These are phyloP conservation scores for Netelia inedita DNA, from an alignment of 2,888 invertebrate genomes.

Conservation along the genomic window DNA sequence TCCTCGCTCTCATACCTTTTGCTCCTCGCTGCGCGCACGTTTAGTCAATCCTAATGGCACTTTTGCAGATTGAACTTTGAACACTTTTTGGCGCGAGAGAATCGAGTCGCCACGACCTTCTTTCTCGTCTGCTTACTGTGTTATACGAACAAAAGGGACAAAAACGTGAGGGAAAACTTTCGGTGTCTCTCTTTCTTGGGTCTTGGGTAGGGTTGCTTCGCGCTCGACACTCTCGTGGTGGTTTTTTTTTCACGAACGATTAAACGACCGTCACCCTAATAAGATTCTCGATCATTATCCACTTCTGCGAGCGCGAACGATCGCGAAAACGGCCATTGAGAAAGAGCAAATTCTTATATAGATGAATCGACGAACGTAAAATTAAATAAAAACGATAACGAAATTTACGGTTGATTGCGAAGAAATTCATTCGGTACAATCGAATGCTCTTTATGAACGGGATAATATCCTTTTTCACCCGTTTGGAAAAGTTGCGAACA, in stretches of 20 bases:
- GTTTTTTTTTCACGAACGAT: slow-evolving; percentile 57
- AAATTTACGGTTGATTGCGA: slow-evolving; percentile 4
- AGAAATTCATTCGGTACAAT: slow-evolving; percentile 47
- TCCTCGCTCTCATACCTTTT: slow-evolving; percentile 27
- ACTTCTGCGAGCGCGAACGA: background rate
- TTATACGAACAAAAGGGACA: slow-evolving; percentile 38
- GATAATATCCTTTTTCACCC: slow-evolving; percentile 18
- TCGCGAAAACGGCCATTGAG: slow-evolving; percentile 25
- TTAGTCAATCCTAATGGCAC: slow-evolving; percentile 81
- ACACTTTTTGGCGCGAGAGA: slow-evolving; percentile 75
- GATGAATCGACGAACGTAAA: slow-evolving; percentile 7
- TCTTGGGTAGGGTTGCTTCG: slow-evolving; percentile 23
- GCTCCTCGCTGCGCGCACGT: slow-evolving; percentile 68
- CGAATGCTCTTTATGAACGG: slow-evolving; percentile 41
- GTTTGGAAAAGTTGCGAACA: background rate
- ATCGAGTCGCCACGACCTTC: slow-evolving; percentile 52
- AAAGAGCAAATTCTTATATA: slow-evolving; percentile 18
- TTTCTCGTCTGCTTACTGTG: slow-evolving; percentile 21
- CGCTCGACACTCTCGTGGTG: slow-evolving; percentile 37
- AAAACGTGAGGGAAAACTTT: slow-evolving; percentile 38
- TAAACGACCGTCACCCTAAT: slow-evolving; percentile 56
- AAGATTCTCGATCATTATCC: slow-evolving; percentile 60
- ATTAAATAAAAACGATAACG: background rate
- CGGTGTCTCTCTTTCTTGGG: slow-evolving; percentile 6
- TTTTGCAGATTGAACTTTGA: slow-evolving; percentile 81